These are phyloP conservation scores for Bombus affinis DNA, from an alignment of 1,140 invertebrate genomes.

Conservation along the genomic window DNA sequence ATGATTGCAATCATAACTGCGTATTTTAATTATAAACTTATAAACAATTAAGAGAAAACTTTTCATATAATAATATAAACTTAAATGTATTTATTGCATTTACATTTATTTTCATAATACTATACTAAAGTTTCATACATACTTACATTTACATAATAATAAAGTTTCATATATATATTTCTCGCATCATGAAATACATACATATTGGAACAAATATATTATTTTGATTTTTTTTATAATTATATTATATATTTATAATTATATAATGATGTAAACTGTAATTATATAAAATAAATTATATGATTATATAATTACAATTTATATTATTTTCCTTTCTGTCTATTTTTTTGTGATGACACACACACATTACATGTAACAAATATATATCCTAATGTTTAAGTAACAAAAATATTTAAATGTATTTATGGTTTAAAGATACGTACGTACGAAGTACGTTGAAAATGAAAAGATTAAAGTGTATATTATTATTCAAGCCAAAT, in stretches of 20 bases:
- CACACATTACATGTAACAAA: background rate
- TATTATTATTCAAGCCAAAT: background rate
- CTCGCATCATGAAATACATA: constrained; percentile 15
- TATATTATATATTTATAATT: background rate
- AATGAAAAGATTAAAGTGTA: constrained; percentile 14
- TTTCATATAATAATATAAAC: background rate
- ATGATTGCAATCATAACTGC: background rate
- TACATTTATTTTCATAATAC: background rate
- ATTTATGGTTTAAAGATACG: constrained; percentile 1
- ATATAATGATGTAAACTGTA: background rate
- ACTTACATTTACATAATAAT: constrained; percentile 11
- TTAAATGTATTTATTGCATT: constrained; percentile 11
- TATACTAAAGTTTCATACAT: constrained; percentile 17
- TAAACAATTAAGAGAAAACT: background rate
- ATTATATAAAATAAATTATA: background rate
- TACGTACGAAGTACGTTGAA: background rate
- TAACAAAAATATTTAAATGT: constrained; percentile 27
- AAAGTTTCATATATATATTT: constrained; percentile 19
- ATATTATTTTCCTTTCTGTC: no score
- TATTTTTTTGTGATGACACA: no score
- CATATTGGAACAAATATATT: background rate
- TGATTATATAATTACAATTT: no score
- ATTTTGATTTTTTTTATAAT: background rate
- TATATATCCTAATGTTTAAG: background rate
- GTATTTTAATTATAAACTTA: background rate